Conservation (phyloP, 2,888 invertebrate genomes). For the Anthrax anthrax region DNA sequence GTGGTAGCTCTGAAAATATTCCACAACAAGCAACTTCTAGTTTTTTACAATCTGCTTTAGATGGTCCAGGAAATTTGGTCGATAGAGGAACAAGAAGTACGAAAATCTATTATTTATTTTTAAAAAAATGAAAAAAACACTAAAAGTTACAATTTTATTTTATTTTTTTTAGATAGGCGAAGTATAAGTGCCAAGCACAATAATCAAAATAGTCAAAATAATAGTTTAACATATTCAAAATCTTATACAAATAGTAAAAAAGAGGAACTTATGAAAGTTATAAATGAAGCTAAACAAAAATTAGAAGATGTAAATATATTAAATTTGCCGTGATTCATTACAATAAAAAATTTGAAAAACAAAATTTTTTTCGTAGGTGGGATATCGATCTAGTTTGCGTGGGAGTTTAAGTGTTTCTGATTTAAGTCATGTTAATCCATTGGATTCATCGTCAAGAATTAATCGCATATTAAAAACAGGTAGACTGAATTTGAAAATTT, state of each 20-base stretch:
- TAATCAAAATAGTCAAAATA: slow-evolving; percentile 21
- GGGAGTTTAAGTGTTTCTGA: slow-evolving; percentile 79
- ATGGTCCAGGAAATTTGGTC: slow-evolving; percentile 28
- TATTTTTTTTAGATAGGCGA: slow-evolving; percentile 34
- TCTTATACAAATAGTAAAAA: slow-evolving; percentile 35
- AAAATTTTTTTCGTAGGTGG: slow-evolving; percentile 43
- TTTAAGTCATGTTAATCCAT: slow-evolving; percentile 49
- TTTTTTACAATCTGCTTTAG: slow-evolving; percentile 32
- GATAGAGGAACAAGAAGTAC: slow-evolving; percentile 31
- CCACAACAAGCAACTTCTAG: slow-evolving; percentile 26
- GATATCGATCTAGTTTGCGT: slow-evolving; percentile 62
- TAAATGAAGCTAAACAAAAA: slow-evolving; percentile 72
- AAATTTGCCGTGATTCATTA: no score
- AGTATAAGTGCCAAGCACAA: slow-evolving; percentile 50
- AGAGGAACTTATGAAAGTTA: slow-evolving; percentile 67
- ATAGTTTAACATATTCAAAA: slow-evolving; percentile 30
- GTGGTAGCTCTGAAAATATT: slow-evolving; percentile 54
- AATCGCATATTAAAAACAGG: slow-evolving; percentile 39
- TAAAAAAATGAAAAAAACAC: neutral
- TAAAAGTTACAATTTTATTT: neutral
- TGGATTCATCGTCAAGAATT: slow-evolving; percentile 25
- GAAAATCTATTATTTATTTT: slow-evolving; percentile 2
- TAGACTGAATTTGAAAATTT: slow-evolving; percentile 16
- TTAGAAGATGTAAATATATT: slow-evolving; percentile 65
- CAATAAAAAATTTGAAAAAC: no score